A percentile compares a stretch with the other conserved stretches of the same genome.
Conservation (phyloP, 2,888 invertebrate species). For the Stenichneumon culpator region DNA sequence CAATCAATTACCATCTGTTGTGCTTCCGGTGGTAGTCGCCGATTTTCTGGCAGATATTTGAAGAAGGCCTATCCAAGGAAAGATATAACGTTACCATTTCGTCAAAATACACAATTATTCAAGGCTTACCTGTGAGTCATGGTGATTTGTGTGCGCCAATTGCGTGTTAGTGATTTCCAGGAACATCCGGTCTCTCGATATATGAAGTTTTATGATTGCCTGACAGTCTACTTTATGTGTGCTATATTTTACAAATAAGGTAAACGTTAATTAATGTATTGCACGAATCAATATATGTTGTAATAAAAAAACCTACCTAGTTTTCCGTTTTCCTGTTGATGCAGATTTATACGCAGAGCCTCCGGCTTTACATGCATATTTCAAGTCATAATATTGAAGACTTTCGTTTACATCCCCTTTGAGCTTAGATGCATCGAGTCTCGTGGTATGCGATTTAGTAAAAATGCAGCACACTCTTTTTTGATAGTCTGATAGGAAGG, state of each 20-base stretch:
- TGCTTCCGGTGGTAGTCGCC: neutral
- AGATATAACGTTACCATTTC: neutral
- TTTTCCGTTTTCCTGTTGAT: neutral
- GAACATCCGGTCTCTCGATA: neutral
- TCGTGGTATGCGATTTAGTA: neutral
- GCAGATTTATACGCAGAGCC: neutral
- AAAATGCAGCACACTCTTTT: neutral
- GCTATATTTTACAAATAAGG: neutral
- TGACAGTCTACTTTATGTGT: neutral
- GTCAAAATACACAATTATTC: neutral
- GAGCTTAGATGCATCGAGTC: neutral
- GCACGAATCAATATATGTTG: no score
- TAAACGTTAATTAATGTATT: neutral
- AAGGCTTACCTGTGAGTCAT: neutral
- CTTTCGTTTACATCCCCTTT: neutral
- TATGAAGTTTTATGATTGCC: neutral
- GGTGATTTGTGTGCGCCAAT: neutral
- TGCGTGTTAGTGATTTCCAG: neutral
- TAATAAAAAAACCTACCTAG: neutral
- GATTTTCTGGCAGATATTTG: neutral
- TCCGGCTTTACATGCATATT: neutral
- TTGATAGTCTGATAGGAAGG: neutral
- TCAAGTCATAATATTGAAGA: neutral
- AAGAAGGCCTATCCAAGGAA: neutral
- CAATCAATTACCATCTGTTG: neutral